Evolutionary conservation across 2,888 invertebrate genomes (phyloP).

Genomic region (Drosophila kanekoi): DNA sequence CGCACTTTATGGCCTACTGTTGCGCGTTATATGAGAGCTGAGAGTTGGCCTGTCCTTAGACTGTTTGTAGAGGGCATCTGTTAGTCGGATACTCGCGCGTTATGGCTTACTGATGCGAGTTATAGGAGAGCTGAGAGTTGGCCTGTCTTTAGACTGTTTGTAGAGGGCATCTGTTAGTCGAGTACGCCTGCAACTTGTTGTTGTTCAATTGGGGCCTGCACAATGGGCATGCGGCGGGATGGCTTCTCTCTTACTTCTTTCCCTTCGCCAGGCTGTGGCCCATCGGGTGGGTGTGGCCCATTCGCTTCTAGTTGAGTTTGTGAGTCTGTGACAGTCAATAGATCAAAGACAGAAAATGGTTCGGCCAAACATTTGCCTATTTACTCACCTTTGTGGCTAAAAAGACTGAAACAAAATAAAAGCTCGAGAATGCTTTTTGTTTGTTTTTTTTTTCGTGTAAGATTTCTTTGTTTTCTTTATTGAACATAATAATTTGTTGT

Average conservation of each 20-base stretch:
- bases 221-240: background rate
- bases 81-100: no score
- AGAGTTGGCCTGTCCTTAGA: no score
- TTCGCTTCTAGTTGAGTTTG: slow-evolving; percentile 25
- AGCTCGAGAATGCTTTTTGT: slow-evolving; percentile 5
- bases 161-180: slow-evolving; percentile 11
- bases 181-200: background rate
- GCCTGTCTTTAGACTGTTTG: background rate
- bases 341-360: slow-evolving; percentile 49
- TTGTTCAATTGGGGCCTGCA: slow-evolving; percentile 34
- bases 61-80: no score
- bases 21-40: no score
- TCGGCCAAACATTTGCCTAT: background rate
- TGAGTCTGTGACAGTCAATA: slow-evolving; percentile 49
- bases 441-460: slow-evolving; percentile 65
- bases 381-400: slow-evolving; percentile 19
- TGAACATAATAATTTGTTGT: slow-evolving; percentile 84
- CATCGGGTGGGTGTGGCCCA: slow-evolving; percentile 30
- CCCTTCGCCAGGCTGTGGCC: no score
- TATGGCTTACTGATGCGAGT: no score
- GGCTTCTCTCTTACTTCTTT: no score
- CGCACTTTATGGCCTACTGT: no score
- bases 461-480: slow-evolving; percentile 80
- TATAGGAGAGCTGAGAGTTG: no score
- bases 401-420: background rate